Evolutionary conservation across 1,140 invertebrate species (phyloP), one percentile per base, ranked within the genome.

Genomic region (Ruditapes philippinarum): DNA sequence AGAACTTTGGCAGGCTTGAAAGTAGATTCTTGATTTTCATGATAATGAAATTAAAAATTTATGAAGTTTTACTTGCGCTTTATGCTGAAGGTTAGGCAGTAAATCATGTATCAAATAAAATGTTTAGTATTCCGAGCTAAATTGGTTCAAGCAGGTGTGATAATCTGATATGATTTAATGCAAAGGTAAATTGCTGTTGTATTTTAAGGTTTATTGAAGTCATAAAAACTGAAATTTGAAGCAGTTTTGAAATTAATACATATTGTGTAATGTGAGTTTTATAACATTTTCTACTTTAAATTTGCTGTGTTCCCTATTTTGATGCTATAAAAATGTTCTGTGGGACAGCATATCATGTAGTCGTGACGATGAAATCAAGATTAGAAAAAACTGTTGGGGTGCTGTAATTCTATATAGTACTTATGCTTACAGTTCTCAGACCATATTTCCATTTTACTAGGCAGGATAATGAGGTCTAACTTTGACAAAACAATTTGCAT

Each of bases 31-130:
- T 38, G 65, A 70, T 70, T 70, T 70, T 28, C 65, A 38, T 70
- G 65, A 70, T 70, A 70, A 38, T 36, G 33, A 70, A 70, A 70
- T 70, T 36, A 70, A 38, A 70, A 36, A 70, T 38, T 70, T 70
- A 70, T 70, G 33, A 40, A 36, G 33, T 70, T 38, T 70, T 38
- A 38, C 33, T 70, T 70, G 3, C 14, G 19, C 12, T 70, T 70
- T 70, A 70, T 70, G 65, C 11, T 36, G 33, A 70, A 70, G 36
- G 33, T 36, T 11, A 17, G 38, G 65, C 36, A 70, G 36, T 70
- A 70, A 70, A 40, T 70, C 65, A 70, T 36, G 65, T 70, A 70
- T 70, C 65, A 70, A 70, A 38, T 70, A 70, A 70, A 70, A 7
- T 19, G 19, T 70, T 38, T 70, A 70, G 65, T 17, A 70, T 45